These are phyloP conservation scores for Halictus ligatus DNA, from an alignment of 2,888 invertebrate genomes.

Conservation along the genomic window DNA sequence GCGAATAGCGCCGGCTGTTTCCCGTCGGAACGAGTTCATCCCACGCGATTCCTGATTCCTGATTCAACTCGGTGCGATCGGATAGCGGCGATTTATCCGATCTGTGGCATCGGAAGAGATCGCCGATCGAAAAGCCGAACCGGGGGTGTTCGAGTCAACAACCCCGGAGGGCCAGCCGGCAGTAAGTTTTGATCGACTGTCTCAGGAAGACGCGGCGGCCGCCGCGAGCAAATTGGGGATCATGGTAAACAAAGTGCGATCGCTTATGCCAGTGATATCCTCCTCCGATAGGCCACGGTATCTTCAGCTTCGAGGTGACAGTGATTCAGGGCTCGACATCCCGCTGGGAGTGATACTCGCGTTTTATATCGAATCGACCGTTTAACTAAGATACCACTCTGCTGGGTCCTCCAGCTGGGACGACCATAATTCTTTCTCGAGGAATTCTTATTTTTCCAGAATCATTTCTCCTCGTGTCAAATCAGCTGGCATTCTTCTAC, in stretches of 20 bases:
- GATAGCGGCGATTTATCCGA: not conserved
- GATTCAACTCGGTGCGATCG: not conserved
- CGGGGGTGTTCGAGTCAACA: not conserved
- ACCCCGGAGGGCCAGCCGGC: not conserved
- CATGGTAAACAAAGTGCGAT: not conserved
- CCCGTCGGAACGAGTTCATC: not conserved
- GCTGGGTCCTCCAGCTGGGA: not conserved
- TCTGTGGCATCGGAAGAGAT: not conserved
- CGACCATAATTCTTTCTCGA: not conserved
- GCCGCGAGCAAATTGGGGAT: conserved; percentile 8
- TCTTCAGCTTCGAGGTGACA: not conserved
- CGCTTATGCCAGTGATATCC: not conserved
- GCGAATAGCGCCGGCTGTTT: not conserved
- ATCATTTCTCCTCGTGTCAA: not conserved
- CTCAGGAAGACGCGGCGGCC: not conserved
- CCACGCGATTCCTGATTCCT: not conserved
- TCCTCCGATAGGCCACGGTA: not conserved
- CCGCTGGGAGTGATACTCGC: not conserved
- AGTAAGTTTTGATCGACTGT: not conserved
- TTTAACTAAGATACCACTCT: not conserved
- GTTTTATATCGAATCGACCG: not conserved
- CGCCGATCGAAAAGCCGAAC: not conserved
- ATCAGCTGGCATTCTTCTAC: not conserved
- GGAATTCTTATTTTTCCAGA: not conserved
- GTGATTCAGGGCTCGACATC: not conserved